Evolutionary conservation across 2,888 invertebrate genomes (phyloP), one percentile per base, ranked within the genome.

Genomic region (Heteropelma amictum): DNA sequence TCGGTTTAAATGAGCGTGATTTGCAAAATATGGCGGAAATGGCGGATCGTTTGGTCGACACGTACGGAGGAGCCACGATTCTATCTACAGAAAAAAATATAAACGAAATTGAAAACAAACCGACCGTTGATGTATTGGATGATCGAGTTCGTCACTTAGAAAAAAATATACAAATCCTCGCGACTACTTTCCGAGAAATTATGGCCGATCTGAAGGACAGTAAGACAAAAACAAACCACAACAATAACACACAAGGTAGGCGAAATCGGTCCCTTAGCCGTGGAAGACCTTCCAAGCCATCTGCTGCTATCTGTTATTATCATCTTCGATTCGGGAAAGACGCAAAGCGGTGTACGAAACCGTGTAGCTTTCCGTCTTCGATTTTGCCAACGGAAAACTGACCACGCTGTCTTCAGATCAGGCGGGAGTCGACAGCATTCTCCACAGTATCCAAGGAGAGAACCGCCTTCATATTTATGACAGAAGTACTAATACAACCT

Each of bases 391-490:
- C 1, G 1, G 30, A 6, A 30, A 30, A 30, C 30, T 30, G 10
- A 30, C 1, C 7, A 30, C 10, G 1, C 1, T 30, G 30, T 30
- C 2, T 10, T 30, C 30, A 10, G 30, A 8, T 1, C 30, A 30
- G 30, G 5, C 30, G 30, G 30, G 7, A 10, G 30, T 7, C 2
- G 30, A 30, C 30, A 1, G 30, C 30, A n/a, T n/a, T n/a, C 1
- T 10, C 7, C 0, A 64, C 47, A 21, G 23, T 21, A 3, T 14
- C 45, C 8, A 33, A 2, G 26, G 14, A 7, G 71, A 65, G 40
- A 19, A 8, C 40, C 61, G 75, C 3, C 35, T 54, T 8, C 56
- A 72, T 23, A 33, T 69, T 8, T 21, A 23, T 4, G 64, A 74
- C 30, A 56, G 10, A 49, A 14, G 1, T 10, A 64, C 54, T 0